A percentile compares a stretch with the other conserved stretches of the same genome.
These are phyloP conservation scores for Jordanella pulchra DNA, from an alignment of 2,797 vertebrate species.

Conservation along the genomic window DNA sequence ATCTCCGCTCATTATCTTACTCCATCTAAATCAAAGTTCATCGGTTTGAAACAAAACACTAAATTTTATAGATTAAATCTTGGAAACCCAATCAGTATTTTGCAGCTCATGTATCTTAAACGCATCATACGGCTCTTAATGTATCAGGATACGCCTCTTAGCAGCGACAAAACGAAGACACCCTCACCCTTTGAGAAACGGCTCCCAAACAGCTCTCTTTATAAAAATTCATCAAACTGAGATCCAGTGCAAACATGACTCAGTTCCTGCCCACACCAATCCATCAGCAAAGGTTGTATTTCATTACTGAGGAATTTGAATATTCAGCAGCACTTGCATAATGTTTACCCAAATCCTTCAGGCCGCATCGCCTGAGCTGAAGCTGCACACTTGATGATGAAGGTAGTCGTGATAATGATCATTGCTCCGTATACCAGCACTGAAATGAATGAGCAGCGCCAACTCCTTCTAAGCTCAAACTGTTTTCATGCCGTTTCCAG, in stretches of 20 bases:
- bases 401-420: conserved; percentile 2
- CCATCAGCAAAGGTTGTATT: neutral
- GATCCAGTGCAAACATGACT: neutral
- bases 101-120: neutral
- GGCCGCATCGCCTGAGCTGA: neutral
- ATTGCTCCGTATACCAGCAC: neutral
- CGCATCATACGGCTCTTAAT: neutral
- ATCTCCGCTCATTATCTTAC: no score
- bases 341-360: neutral
- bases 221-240: neutral
- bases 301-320: neutral
- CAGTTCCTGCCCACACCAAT: neutral
- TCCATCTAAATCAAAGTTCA: neutral
- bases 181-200: no score
- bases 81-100: neutral
- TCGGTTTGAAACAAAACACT: neutral
- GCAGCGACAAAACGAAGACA: neutral
- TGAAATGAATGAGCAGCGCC: conserved; percentile 6
- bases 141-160: neutral
- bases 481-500: conserved; percentile 1
- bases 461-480: conserved; percentile 4
- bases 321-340: neutral
- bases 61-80: neutral
- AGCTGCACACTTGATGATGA: conserved; percentile 2
- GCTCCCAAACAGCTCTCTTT: neutral